phyloP scores from a whole-genome alignment of 2,113 vertebrate species.

The Mugil cephalus region DNA sequence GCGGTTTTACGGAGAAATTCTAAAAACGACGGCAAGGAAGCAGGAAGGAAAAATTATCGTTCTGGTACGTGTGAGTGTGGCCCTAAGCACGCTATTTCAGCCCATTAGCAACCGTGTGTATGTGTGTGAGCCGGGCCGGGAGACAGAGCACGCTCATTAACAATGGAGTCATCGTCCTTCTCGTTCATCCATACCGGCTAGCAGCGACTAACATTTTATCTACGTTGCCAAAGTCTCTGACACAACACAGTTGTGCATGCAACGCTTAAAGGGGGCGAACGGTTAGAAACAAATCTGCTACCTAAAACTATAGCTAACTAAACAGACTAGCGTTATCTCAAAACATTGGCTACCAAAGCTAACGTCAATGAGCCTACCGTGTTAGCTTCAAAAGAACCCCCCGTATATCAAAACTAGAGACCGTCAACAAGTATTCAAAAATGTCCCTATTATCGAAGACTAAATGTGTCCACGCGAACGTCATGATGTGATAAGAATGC shows the following conservation, averaged over 20 bases:
- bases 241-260: fast-evolving
- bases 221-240: background rate
- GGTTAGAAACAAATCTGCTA: background rate
- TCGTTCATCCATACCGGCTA: conserved; percentile 46
- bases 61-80: too few species aligned
- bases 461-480: fast-evolving
- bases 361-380: conserved; percentile 3
- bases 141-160: conserved; percentile 3
- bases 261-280: too few species aligned
- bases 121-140: too few species aligned
- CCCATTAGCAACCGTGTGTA: background rate
- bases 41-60: too few species aligned
- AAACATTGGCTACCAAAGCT: conserved; percentile 1
- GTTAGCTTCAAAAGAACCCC: conserved; percentile 11
- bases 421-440: background rate
- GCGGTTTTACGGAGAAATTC: too few species aligned
- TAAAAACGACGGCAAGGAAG: too few species aligned
- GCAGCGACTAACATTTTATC: background rate
- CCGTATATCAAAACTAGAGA: background rate
- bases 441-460: background rate
- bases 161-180: conserved; percentile 24
- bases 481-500: background rate
- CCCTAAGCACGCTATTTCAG: background rate
- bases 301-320: background rate
- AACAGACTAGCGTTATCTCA: background rate